Base-by-base conservation (phyloP, 2,888 invertebrate species). In the Stenoptilia bipunctidactyla region DNA sequence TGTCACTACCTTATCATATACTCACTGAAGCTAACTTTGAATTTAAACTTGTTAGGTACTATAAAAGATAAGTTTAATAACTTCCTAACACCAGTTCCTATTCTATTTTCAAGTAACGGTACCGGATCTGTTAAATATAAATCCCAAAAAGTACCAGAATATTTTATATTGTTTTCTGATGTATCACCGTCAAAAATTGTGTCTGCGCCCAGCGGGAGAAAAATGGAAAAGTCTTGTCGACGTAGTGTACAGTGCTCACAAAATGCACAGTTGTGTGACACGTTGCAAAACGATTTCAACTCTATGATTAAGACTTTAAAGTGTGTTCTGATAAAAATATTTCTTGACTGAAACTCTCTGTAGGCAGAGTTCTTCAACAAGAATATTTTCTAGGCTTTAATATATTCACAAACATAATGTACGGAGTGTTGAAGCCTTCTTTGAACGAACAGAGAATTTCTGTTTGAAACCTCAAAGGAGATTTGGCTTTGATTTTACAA, bases 171-270 rank as follows among this genome's bases (percentile, higher is more conserved):
- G 61, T 58, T 61, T 56, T 50, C 55, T 61, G 60, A 63, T 61
- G 58, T 60, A 60, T 61, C 55, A 55, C 57, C 59, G 55, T 55
- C 48, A 49, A 49, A 54, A 55, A 48, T 48, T 48, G 51, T 52
- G 46, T 48, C 50, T 46, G 43, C 43, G 43, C 50, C 36, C 52
- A 46, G 50, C 51, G 53, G 50, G 54, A 46, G 56, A 57, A 60
- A 57, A 74, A 75, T 75, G 69, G 71, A 68, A 72, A 69, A 72
- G 61, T 62, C 72, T 56, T 74, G 73, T 75, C 20, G 14, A 36
- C 14, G 9, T 8, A 15, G 6, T 15, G 12, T 36, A 36, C 15
- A 15, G 12, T 9, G 10, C 6, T 4, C 36, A 13, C 2, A 20
- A 20, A 20, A 5, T 8, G 20, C 20, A 20, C 20, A 20, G 20